A percentile compares a stretch with the other conserved stretches of the same genome.
phyloP scores from a whole-genome alignment of 2,888 invertebrate genomes.

The Caenorhabditis angaria region DNA sequence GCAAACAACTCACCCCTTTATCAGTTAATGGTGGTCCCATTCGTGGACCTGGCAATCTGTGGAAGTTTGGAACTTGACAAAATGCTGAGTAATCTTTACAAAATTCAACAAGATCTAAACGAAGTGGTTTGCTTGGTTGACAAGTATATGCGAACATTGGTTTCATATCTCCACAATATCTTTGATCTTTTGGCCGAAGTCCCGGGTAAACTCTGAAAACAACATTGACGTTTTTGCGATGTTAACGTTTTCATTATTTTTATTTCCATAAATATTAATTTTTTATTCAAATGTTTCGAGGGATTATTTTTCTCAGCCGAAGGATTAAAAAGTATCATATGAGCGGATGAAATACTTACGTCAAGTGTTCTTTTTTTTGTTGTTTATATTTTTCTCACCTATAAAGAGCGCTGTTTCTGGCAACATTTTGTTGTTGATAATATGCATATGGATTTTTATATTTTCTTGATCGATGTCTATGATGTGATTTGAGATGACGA shows the following conservation, averaged over 20 bases:
- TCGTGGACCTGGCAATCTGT: slow-evolving; percentile 61
- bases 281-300: not conserved
- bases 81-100: slow-evolving; percentile 65
- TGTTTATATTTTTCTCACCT: not conserved
- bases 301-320: not conserved
- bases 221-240: too few species aligned
- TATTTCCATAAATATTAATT: too few species aligned
- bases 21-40: slow-evolving; percentile 54
- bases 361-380: not conserved
- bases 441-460: not conserved
- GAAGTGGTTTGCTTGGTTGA: slow-evolving; percentile 62
- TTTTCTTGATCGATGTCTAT: not conserved
- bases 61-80: slow-evolving; percentile 61
- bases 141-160: slow-evolving; percentile 63
- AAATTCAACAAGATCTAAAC: slow-evolving; percentile 64
- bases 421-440: not conserved
- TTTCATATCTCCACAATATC: slow-evolving; percentile 57
- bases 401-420: not conserved
- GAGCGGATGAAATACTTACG: too few species aligned
- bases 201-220: slow-evolving; percentile 49
- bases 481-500: not conserved
- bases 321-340: not conserved
- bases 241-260: too few species aligned
- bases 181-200: slow-evolving; percentile 45
- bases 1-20: slow-evolving; percentile 20